These are phyloP conservation scores for Melanocharis versteri DNA, from an alignment of 2,113 vertebrate species.

Conservation along the genomic window DNA sequence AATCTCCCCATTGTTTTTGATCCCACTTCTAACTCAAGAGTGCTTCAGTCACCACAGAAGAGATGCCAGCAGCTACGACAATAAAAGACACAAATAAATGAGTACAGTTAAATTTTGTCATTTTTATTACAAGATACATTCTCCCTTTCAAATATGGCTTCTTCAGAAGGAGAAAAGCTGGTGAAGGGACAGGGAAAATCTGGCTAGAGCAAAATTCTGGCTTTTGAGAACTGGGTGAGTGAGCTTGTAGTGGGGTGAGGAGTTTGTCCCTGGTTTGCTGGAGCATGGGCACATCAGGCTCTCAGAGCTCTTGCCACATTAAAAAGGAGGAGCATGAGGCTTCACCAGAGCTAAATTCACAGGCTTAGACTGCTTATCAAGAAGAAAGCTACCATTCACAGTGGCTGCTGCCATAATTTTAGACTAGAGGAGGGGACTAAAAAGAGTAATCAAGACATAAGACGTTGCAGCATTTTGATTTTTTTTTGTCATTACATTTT, in stretches of 20 bases:
- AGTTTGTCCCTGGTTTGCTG: neutral
- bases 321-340: neutral
- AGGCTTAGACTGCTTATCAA: neutral
- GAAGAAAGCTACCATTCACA: neutral
- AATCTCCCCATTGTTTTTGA: neutral
- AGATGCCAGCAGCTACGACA: neutral
- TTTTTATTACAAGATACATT: neutral
- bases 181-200: neutral
- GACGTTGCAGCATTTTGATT: neutral
- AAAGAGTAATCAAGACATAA: neutral
- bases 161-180: neutral
- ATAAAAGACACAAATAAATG: neutral
- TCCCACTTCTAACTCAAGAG: neutral
- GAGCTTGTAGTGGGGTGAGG: neutral
- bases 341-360: neutral
- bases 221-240: neutral
- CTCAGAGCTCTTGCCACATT: neutral
- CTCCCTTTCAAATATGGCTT: neutral
- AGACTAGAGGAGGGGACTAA: neutral
- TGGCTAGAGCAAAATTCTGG: neutral
- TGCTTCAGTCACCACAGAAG: neutral
- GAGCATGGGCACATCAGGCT: fast-evolving
- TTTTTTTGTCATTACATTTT: neutral
- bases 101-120: neutral
- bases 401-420: neutral